Percentiles rank a stretch among this genome's conserved stretches.
These are phyloP conservation scores for Synergus japonicus DNA, from an alignment of 2,888 invertebrate genomes.

Conservation along the genomic window DNA sequence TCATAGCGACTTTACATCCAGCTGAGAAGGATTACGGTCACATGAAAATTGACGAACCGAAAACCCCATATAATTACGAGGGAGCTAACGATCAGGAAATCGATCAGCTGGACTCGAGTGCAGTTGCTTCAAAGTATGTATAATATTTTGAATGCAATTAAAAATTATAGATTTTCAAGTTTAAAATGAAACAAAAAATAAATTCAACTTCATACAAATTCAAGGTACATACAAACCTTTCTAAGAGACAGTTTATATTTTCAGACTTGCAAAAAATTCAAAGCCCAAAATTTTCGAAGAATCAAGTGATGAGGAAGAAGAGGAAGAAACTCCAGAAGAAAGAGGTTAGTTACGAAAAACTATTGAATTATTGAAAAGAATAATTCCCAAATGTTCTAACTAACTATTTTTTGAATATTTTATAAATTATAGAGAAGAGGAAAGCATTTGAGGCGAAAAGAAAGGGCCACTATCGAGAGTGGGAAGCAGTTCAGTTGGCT, in stretches of 20 bases:
- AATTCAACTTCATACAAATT: neutral
- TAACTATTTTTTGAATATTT: slow-evolving; percentile 21
- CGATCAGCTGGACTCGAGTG: slow-evolving; percentile 83
- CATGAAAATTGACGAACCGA: slow-evolving; percentile 99
- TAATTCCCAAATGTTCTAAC: neutral
- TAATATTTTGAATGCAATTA: no score
- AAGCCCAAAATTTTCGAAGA: slow-evolving; percentile 78
- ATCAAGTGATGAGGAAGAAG: slow-evolving; percentile 74
- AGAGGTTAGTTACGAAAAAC: slow-evolving; percentile 66
- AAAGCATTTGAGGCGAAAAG: slow-evolving; percentile 94
- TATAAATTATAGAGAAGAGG: slow-evolving; percentile 80
- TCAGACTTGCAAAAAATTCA: slow-evolving; percentile 75
- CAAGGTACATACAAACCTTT: slow-evolving; percentile 6
- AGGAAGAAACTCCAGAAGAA: slow-evolving; percentile 79
- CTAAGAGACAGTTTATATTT: slow-evolving; percentile 16
- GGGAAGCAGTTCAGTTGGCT: slow-evolving; percentile 94
- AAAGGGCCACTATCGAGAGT: slow-evolving; percentile 98
- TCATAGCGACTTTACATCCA: slow-evolving; percentile 98
- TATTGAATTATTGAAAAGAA: neutral
- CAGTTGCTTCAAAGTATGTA: slow-evolving; percentile 87
- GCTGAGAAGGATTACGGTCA: slow-evolving; percentile 99
- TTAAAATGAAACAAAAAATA: no score
- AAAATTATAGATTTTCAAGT: no score
- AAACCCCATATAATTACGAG: slow-evolving; percentile 91
- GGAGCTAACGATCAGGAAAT: slow-evolving; percentile 80